Evolutionary conservation across 2,888 invertebrate genomes (phyloP), one percentile per base, ranked within the genome.

Genomic region (Parnassius glacialis): DNA sequence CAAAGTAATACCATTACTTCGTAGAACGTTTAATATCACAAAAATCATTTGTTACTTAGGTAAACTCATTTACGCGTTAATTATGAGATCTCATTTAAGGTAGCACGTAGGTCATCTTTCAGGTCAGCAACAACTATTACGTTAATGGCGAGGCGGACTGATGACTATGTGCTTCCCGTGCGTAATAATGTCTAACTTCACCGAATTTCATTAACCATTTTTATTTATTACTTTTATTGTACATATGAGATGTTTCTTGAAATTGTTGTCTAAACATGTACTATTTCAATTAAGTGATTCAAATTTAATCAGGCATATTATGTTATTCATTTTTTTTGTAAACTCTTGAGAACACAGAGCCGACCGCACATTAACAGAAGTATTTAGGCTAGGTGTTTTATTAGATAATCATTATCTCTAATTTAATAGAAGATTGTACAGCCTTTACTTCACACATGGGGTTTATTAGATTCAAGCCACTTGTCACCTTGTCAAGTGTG

Each of bases 81-180:
- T 68, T 65, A 66, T 58, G 61, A 52, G 64, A 62, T 68, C 64
- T 59, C 63, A 59, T 61, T 64, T 58, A 43, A 25, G 55, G 41
- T 50, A 61, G 65, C 66, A 68, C 65, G 68, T 64, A 61, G 73
- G 73, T 70, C 72, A 75, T 75, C 68, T 68, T 70, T 76, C 74
- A 74, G 73, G 74, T 65, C 68, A 67, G 67, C 67, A 60, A 68
- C 64, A 65, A 68, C 70, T 73, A 74, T 75, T 74, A 70, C 61
- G 44, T 64, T 69, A 68, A 70, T 66, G 66, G 62, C 57, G 25
- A 56, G 63, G 55, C 62, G 52, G 59, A 62, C 63, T 64, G 62
- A 67, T 65, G 65, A 65, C 63, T 64, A 52, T 53, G 64, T 61
- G 61, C 55, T 62, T 62, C 54, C 57, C 34, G 52, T 64, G 61